Evolutionary conservation across 2,797 vertebrate species (phyloP).

Genomic region (Phylloscopus collybita): DNA sequence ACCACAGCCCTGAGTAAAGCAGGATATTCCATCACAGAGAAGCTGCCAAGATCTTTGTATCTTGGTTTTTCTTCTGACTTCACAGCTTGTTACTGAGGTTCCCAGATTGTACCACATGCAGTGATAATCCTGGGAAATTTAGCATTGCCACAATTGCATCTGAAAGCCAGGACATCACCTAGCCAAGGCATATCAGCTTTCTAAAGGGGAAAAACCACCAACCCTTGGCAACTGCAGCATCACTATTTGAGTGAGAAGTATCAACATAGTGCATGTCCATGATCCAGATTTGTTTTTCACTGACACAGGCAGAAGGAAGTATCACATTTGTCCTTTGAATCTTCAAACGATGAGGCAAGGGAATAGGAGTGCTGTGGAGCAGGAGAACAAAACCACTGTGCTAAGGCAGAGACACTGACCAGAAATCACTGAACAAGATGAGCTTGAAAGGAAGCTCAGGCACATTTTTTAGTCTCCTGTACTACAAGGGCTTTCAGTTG

Average conservation of each 20-base stretch:
- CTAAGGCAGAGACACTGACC: neutral
- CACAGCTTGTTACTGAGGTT: neutral
- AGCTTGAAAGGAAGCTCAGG: neutral
- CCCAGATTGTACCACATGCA: neutral
- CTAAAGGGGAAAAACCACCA: neutral
- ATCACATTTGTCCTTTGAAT: neutral
- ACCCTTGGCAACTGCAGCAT: neutral
- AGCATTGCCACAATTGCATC: neutral
- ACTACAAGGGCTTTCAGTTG: neutral
- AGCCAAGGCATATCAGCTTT: neutral
- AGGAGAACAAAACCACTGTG: neutral
- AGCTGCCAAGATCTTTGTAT: neutral
- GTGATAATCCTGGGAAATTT: neutral
- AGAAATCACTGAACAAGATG: neutral
- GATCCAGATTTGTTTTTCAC: neutral
- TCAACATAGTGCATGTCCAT: rapidly evolving
- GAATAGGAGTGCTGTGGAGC: neutral
- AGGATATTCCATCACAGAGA: neutral
- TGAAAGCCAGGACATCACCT: neutral
- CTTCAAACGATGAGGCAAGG: neutral
- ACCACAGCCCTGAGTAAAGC: neutral
- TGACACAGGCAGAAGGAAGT: neutral
- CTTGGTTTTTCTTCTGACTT: conserved; percentile 9
- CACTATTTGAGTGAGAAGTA: neutral
- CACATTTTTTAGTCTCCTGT: neutral